phyloP scores from a whole-genome alignment of 2,797 vertebrate genomes.

The Hoplostethus atlanticus region DNA sequence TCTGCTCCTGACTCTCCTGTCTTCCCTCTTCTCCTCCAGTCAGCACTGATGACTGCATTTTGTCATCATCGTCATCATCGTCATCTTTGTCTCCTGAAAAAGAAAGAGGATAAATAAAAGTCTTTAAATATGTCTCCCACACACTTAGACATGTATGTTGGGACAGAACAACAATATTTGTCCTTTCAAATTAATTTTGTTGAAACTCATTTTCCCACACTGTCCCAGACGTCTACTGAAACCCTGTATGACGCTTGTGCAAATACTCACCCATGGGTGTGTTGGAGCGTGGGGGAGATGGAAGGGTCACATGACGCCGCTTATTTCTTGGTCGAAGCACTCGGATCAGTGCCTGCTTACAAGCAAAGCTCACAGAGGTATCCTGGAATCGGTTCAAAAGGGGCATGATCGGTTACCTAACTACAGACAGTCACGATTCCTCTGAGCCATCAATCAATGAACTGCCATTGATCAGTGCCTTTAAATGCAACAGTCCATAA shows the following conservation, averaged over 20 bases:
- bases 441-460: slow-evolving; percentile 1
- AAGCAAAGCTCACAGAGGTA: slow-evolving; percentile 97
- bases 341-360: slow-evolving; percentile 97
- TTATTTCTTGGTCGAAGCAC: slow-evolving; percentile 97
- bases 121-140: not conserved
- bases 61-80: slow-evolving; percentile 97
- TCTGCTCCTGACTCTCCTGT: slow-evolving; percentile 96
- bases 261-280: slow-evolving; percentile 93
- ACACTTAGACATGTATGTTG: too few relatives aligned
- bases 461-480: not conserved
- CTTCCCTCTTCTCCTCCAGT: slow-evolving; percentile 91
- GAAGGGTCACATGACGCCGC: slow-evolving; percentile 94
- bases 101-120: not conserved
- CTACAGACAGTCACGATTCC: too few relatives aligned
- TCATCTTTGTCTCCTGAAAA: slow-evolving; percentile 96
- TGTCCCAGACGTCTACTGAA: too few relatives aligned
- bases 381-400: slow-evolving; percentile 83
- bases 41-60: slow-evolving; percentile 93
- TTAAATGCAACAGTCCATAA: too few relatives aligned
- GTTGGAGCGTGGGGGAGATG: slow-evolving; percentile 97
- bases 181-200: too few relatives aligned
- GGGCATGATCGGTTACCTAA: not conserved
- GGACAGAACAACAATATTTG: too few relatives aligned
- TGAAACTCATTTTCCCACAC: too few relatives aligned
- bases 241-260: not conserved